Conservation (phyloP, 1,140 invertebrate species). For the Bombus polaris region DNA sequence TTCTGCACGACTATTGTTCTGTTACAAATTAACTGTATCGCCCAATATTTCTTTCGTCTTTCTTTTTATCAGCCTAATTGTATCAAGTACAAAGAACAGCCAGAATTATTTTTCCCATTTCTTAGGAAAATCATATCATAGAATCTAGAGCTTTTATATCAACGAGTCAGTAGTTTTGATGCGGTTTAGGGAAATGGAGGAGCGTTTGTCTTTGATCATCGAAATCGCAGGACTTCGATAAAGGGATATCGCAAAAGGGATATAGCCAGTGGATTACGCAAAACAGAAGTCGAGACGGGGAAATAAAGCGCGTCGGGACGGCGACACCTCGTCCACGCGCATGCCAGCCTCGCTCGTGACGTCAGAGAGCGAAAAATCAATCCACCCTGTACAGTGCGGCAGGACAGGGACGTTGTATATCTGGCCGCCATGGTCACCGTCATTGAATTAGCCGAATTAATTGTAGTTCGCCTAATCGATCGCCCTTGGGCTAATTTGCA, state of each 20-base stretch:
- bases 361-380: constrained; percentile 76
- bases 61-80: background rate
- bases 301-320: constrained; percentile 22
- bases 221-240: constrained; percentile 19
- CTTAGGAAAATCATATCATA: no score
- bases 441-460: constrained; percentile 37
- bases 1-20: no score
- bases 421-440: constrained; percentile 16
- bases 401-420: constrained; percentile 35
- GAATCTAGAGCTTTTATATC: background rate
- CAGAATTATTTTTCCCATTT: background rate
- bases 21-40: background rate
- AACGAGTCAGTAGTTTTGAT: no score
- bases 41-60: no score
- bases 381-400: constrained; percentile 64
- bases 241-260: background rate
- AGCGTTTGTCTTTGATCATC: background rate
- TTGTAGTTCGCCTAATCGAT: constrained; percentile 27
- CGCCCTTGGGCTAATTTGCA: background rate
- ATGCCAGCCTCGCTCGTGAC: constrained; percentile 70
- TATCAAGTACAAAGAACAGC: background rate
- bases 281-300: background rate
- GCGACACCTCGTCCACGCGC: constrained; percentile 57
- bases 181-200: background rate
- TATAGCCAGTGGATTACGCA: background rate